Base-by-base conservation (phyloP, 2,797 vertebrate genomes). In the Eulemur albifrons region DNA sequence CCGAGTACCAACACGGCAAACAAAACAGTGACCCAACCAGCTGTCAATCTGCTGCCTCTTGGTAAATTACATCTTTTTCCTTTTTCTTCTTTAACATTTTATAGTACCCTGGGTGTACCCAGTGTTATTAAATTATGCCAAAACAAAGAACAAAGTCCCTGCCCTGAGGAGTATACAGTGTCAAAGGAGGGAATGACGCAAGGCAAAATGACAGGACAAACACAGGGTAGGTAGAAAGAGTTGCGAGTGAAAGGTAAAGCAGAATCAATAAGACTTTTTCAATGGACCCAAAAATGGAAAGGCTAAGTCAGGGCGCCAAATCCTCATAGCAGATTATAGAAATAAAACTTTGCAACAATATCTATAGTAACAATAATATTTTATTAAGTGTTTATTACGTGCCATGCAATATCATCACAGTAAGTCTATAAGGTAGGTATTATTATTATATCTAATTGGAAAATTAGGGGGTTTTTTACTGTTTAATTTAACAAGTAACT, bases 141-240 rank as follows among this genome's bases (percentile, higher is more conserved):
- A 97, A 96, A 88, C 96, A 97, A 97, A 97, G 70, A 85, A 45
- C 72, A 96, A 97, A 97, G 96, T 96, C 89, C 94, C 65, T 79
- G 61, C 82, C 86, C 80, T 15, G 93, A 97, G 65, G 54, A 88
- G 80, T 61, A 89, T 69, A 75, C 21, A 0, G 2, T 20, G 54
- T 81, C 88, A 94, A 97, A 96, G 72, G 65, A 11, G 17, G 2
- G 0, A 97, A 93, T 97, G 96, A 95, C 23, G n/a, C 85, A 95
- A 89, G 80, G 70, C 54, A 48, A 84, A 92, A 61, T n/a, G 80
- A 86, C 76, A 82, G 52, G 57, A 48, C 67, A 93, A 97, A 97
- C 76, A 94, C 2, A 0, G 52, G 32, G 79, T 38, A 13, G n/a
- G 45, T 38, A 67, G 79, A 61, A 61, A 76, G 30, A 69, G 72